Conservation (phyloP, 1,140 invertebrate genomes). For the Pseudomyrmex cubaensis region DNA sequence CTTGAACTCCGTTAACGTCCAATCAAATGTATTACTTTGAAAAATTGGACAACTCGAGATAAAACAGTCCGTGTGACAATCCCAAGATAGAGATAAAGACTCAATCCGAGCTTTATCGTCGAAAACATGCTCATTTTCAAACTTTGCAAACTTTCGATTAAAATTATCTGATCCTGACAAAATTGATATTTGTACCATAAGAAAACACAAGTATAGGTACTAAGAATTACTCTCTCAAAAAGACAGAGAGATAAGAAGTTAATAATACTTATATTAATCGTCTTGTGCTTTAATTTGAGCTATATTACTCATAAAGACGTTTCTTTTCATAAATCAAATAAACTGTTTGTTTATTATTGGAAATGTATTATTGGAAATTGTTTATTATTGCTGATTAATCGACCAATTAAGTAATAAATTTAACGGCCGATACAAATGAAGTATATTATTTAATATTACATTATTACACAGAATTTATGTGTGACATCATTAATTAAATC, state of each 20-base stretch:
- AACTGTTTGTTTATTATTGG: too few species aligned
- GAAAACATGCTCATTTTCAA: neutral
- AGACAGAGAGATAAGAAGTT: neutral
- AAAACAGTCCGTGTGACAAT: neutral
- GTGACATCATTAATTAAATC: too few species aligned
- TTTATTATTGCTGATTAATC: too few species aligned
- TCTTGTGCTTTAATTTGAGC: neutral
- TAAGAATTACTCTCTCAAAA: neutral
- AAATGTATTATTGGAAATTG: too few species aligned
- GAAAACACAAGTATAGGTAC: neutral
- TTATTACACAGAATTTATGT: too few species aligned
- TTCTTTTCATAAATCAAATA: too few species aligned
- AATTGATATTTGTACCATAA: neutral
- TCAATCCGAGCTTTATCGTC: neutral
- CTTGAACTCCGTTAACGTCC: neutral
- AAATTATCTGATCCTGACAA: neutral
- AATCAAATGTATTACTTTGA: constrained; percentile 29
- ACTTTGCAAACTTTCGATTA: neutral
- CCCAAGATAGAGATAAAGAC: neutral
- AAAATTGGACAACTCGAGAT: constrained; percentile 22
- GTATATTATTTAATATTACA: too few species aligned
- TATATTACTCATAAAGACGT: too few species aligned
- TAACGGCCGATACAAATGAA: too few species aligned
- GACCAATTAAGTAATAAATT: too few species aligned
- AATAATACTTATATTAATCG: neutral